Conservation (phyloP, 2,113 vertebrate genomes). For the Sinosuthora webbiana region DNA sequence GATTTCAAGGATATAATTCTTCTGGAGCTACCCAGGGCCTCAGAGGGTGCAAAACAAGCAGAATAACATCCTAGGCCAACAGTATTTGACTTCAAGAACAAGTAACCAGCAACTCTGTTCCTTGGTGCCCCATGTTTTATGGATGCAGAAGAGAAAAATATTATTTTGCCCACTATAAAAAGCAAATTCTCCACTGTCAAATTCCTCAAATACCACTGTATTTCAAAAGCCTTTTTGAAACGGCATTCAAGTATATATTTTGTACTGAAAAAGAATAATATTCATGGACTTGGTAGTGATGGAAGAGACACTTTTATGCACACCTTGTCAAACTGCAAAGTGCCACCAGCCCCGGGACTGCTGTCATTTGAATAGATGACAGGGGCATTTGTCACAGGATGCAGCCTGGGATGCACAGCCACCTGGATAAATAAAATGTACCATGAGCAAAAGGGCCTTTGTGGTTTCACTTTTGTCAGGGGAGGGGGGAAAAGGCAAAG, state of each 20-base stretch:
- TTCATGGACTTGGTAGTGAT: neutral
- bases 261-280: neutral
- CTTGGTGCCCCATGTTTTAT: neutral
- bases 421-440: neutral
- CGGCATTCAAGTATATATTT: neutral
- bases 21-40: neutral
- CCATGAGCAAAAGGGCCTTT: neutral
- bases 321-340: conserved; percentile 26
- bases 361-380: neutral
- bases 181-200: neutral
- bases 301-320: conserved; percentile 10
- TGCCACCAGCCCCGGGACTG: neutral
- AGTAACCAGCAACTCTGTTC: neutral
- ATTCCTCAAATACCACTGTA: neutral
- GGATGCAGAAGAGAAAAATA: neutral
- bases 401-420: neutral
- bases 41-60: neutral
- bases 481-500: neutral
- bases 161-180: neutral
- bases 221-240: conserved; percentile 13
- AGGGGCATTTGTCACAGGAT: conserved; percentile 42
- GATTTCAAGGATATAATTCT: neutral
- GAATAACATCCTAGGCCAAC: neutral
- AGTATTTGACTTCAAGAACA: neutral
- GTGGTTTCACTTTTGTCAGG: neutral